Base-by-base conservation (phyloP, 2,113 vertebrate genomes). In the Oncorhynchus mykiss region DNA sequence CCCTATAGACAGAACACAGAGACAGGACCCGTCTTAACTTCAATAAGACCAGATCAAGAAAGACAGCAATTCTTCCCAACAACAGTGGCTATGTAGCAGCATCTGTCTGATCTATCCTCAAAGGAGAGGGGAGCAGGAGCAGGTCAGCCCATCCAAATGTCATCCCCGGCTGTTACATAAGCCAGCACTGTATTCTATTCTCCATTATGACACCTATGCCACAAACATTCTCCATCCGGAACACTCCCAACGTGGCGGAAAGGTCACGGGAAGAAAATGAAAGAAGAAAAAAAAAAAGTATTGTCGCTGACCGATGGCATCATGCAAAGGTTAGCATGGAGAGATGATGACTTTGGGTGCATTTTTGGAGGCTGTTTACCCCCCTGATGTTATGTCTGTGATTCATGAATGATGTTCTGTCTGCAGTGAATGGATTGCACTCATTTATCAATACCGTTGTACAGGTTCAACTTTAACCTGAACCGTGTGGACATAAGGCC, bases 161-260 rank as follows among this genome's bases (percentile, higher is more conserved):
- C 90, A 91, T 29, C 1, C 71, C 67, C 45, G 72, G 14, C 16
- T 18, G 16, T 90, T 84, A 84, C 83, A 87, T 86, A 89, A 92
- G 72, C 67, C 22, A 22, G 60, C 60, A n/a, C 60, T 64, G 67
- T 22, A 11, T 45, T 69, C 29, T 69, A 72, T 80, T 82, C 80
- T 84, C 79, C 75, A 66, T 75, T 1, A 31, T 75, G 72, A 69
- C 77, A 45, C 76, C 71, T 20, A 67, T 72, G 66, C 72, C 67
- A 22, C 71, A 57, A 31, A 69, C n/a, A 64, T 67, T 29, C 64
- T 64, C 5, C 31, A 67, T 65, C 68, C 73, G 51, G 75, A 45
- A 77, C 74, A 62, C 67, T 73, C 67, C 71, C 64, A 27, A 67
- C 24, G 49, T 48, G 70, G 18, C 67, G 27, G 16, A 79, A 85